These are phyloP conservation scores for Hassar affinis DNA, from an alignment of 2,113 vertebrate species.

Conservation along the genomic window DNA sequence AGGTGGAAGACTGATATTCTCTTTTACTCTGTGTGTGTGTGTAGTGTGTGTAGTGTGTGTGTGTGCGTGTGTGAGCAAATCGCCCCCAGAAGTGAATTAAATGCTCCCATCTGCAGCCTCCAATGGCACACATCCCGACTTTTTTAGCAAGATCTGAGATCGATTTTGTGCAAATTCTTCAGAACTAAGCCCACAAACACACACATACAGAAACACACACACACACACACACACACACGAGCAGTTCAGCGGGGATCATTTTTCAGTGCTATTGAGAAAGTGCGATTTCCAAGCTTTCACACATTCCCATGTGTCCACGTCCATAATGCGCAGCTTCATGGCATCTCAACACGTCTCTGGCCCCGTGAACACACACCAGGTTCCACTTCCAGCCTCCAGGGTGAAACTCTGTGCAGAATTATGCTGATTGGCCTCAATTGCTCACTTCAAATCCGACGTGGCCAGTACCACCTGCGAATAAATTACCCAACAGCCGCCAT, in stretches of 20 bases:
- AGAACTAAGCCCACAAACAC: conserved; percentile 62
- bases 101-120: conserved; percentile 75
- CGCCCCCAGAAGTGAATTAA: conserved; percentile 76
- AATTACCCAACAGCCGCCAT: conserved; percentile 19
- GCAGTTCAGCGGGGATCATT: conserved; percentile 69
- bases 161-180: conserved; percentile 71
- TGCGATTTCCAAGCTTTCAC: conserved; percentile 71
- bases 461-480: conserved; percentile 44
- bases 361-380: conserved; percentile 60
- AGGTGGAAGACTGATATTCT: conserved; percentile 68
- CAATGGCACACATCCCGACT: conserved; percentile 58
- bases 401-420: conserved; percentile 31
- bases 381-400: conserved; percentile 40
- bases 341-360: conserved; percentile 69
- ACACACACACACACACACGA: conserved; percentile 69
- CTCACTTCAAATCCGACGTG: conserved; percentile 34
- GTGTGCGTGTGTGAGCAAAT: conserved; percentile 73
- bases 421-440: conserved; percentile 41
- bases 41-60: conserved; percentile 62
- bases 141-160: conserved; percentile 68
- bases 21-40: conserved; percentile 59
- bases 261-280: conserved; percentile 71
- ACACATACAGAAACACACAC: conserved; percentile 34
- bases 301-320: conserved; percentile 68
- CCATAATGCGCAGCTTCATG: conserved; percentile 61